Base-by-base conservation (phyloP, 2,797 vertebrate genomes). In the Phataginus tetradactyla region DNA sequence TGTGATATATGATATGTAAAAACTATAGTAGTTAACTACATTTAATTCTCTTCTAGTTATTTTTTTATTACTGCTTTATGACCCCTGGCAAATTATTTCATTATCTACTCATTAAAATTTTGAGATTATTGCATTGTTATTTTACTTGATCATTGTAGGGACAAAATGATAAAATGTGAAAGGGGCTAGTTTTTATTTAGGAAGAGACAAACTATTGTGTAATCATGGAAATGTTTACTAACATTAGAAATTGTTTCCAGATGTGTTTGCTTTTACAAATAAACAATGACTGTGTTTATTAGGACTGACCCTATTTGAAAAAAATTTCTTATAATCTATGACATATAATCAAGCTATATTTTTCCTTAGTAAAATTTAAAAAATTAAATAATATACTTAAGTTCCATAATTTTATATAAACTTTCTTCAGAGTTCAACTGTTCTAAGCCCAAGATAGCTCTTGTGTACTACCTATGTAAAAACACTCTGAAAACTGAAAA, bases 141-240 rank as follows among this genome's bases (percentile, higher is more conserved):
- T 95, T 81, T 89, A 68, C 20, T 69, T 68, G 51, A 57, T 55
- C 37, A 77, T 75, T 85, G 18, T 77, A 49, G 55, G 42, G 83
- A n/a, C 37, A 64, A 93, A 89, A 92, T 95, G 37, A 66, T 79
- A 80, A 66, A 66, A 53, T 63, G 6, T 86, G 59, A 86, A 88
- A 68, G 78, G 37, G 80, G 37, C 66, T 93, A 53, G 45, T 85
- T 88, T 93, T 90, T 95, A 79, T n/a, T 94, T 90, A 91, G 75
- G 68, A 90, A 91, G 55, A 94, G 55, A 53, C 64, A 57, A 91
- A 85, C 57, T 27, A 84, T 68, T 90, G 59, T 53, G 7, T 79
- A 79, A 78, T 94, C 27, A 53, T 81, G 17, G 81, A 93, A 90
- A 80, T 94, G 27, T 85, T 94, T 95, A 78, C 7, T 90, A 74